Percentiles rank a stretch among this genome's conserved stretches.
Evolutionary conservation across 1,140 invertebrate genomes (phyloP).

Genomic region (Conus betulinus): DNA sequence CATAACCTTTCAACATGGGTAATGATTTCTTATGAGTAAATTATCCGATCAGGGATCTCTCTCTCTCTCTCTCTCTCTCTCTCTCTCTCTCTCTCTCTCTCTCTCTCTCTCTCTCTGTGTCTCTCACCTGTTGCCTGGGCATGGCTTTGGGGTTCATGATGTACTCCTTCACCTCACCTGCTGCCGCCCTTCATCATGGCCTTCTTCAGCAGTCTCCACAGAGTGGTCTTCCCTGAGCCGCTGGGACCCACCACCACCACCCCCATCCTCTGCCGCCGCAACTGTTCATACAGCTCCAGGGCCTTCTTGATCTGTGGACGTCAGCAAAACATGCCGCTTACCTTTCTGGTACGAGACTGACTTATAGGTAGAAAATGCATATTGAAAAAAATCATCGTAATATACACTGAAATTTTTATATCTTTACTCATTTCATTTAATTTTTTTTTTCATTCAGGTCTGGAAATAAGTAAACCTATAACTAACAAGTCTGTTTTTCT

Average conservation of each 20-base stretch:
- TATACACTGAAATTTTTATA: too few species aligned
- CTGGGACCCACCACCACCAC: conserved; percentile 97
- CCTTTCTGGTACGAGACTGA: background rate
- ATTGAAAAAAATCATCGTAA: too few species aligned
- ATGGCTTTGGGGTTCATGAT: conserved; percentile 97
- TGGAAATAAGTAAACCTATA: too few species aligned
- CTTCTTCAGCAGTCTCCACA: conserved; percentile 88
- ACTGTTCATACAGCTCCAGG: conserved; percentile 95
- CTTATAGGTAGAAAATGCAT: background rate
- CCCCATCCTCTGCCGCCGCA: conserved; percentile 95
- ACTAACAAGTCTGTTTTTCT: too few species aligned
- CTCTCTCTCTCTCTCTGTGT: too few species aligned
- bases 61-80: too few species aligned
- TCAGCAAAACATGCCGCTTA: background rate
- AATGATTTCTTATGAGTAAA: too few species aligned
- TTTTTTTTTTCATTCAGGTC: too few species aligned
- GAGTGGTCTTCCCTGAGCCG: conserved; percentile 93
- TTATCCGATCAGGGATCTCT: too few species aligned
- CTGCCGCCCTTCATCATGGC: conserved; percentile 82
- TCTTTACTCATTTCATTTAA: too few species aligned
- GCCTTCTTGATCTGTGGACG: conserved; percentile 87
- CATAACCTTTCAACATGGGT: too few species aligned
- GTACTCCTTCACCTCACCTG: conserved; percentile 86
- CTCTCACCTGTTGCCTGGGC: conserved; percentile 82
- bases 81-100: too few species aligned